These are phyloP conservation scores for Byasa hedistus DNA, from an alignment of 2,888 invertebrate species.

Conservation along the genomic window DNA sequence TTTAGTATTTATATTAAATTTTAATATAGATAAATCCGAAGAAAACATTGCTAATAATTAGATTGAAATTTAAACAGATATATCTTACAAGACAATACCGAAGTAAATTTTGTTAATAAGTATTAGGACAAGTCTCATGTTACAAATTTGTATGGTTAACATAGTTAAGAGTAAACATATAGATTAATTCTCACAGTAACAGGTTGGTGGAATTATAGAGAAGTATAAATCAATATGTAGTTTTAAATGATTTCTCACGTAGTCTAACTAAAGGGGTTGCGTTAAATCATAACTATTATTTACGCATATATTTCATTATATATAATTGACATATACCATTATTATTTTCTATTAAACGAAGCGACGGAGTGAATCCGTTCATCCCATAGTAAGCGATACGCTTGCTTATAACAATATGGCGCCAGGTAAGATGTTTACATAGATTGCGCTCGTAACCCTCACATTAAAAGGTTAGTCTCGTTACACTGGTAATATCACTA, in stretches of 20 bases:
- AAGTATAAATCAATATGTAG: constrained; percentile 24
- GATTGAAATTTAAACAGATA: neutral
- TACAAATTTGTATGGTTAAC: constrained; percentile 24
- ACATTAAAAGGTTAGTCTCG: no score
- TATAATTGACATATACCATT: constrained; percentile 19
- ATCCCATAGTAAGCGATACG: no score
- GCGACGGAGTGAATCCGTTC: no score
- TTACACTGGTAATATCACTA: no score
- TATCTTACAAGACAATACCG: neutral
- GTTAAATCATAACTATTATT: constrained; percentile 12
- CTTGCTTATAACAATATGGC: no score
- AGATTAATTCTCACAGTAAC: constrained; percentile 35
- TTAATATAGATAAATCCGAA: neutral
- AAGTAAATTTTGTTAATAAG: neutral
- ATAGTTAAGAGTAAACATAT: constrained; percentile 34
- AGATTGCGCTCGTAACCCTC: no score
- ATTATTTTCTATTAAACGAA: neutral
- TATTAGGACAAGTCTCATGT: constrained; percentile 23
- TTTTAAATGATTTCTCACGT: constrained; percentile 27
- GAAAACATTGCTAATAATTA: neutral
- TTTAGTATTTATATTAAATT: no score
- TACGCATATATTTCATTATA: constrained; percentile 22
- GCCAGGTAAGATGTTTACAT: no score
- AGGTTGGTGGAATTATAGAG: constrained; percentile 38
- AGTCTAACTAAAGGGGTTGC: constrained; percentile 16